phyloP scores from a whole-genome alignment of 2,113 vertebrate species.

The Chloropsis hardwickii region DNA sequence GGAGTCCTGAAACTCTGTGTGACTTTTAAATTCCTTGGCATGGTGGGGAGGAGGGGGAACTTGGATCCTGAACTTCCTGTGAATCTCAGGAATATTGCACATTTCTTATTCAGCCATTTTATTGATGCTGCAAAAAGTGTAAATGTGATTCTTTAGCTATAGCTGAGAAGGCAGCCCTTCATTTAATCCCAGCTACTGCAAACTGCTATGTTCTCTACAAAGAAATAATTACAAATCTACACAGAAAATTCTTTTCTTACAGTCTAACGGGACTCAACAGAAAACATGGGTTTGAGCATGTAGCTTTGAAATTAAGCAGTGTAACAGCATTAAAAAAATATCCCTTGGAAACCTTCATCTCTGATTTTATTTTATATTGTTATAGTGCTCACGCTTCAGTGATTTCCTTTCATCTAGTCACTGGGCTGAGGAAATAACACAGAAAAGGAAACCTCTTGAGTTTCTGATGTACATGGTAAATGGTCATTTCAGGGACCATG shows the following conservation, averaged over 20 bases:
- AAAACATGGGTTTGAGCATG: conserved; percentile 51
- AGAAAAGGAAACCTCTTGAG: conserved; percentile 58
- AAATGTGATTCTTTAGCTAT: neutral
- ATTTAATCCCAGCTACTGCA: neutral
- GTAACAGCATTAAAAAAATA: conserved; percentile 62
- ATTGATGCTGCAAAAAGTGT: neutral
- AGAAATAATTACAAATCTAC: conserved; percentile 81
- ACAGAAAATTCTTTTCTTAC: conserved; percentile 71
- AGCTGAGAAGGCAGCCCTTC: neutral
- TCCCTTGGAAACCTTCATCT: conserved; percentile 62
- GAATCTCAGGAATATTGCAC: neutral
- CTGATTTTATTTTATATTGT: conserved; percentile 72
- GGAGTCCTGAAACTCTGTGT: neutral
- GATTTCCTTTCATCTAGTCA: conserved; percentile 72
- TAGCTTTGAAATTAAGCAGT: conserved; percentile 72
- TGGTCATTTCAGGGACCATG: conserved; percentile 55
- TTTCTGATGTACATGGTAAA: conserved; percentile 66
- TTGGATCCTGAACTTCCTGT: neutral
- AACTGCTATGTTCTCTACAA: conserved; percentile 55
- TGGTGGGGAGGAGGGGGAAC: neutral
- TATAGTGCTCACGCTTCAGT: conserved; percentile 65
- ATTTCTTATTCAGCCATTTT: neutral
- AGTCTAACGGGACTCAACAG: conserved; percentile 35
- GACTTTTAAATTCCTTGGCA: neutral
- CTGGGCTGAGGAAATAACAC: conserved; percentile 71